phyloP scores from a whole-genome alignment of 2,888 invertebrate genomes.

The Camponotus fellah region DNA sequence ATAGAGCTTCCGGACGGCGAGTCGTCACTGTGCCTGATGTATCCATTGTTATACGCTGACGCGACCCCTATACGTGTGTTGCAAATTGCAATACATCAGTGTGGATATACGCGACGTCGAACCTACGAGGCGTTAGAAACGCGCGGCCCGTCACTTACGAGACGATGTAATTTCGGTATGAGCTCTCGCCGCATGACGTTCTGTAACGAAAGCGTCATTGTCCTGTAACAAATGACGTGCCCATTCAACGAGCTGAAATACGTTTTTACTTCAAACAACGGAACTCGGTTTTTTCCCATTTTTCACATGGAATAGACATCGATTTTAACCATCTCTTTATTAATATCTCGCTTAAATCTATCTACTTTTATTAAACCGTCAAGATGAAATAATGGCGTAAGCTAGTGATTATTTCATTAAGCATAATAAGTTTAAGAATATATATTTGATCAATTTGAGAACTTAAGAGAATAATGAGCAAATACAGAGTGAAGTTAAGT shows the following conservation, averaged over 20 bases:
- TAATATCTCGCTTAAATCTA: neutral
- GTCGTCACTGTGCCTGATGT: constrained; percentile 37
- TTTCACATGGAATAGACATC: neutral
- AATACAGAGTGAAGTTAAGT: neutral
- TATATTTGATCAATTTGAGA: neutral
- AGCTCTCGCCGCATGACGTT: constrained; percentile 16
- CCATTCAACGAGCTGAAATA: constrained; percentile 6
- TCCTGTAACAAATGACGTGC: constrained; percentile 37
- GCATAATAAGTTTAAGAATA: neutral
- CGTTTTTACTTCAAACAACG: constrained; percentile 20
- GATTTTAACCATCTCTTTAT: neutral
- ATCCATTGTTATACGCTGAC: constrained; percentile 52
- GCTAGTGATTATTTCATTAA: neutral
- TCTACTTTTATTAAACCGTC: neutral
- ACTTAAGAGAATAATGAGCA: neutral
- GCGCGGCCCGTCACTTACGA: constrained; percentile 42
- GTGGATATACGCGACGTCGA: constrained; percentile 40
- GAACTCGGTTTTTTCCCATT: neutral
- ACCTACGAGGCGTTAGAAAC: constrained; percentile 36
- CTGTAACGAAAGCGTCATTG: constrained; percentile 14
- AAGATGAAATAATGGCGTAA: neutral
- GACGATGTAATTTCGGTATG: constrained; percentile 55
- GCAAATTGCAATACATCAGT: constrained; percentile 55
- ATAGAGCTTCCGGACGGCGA: constrained; percentile 28
- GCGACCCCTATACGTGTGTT: constrained; percentile 27